Percentiles rank a stretch among this genome's conserved stretches.
These are phyloP conservation scores for Scaeva pyrastri DNA, from an alignment of 2,888 invertebrate species.

Conservation along the genomic window DNA sequence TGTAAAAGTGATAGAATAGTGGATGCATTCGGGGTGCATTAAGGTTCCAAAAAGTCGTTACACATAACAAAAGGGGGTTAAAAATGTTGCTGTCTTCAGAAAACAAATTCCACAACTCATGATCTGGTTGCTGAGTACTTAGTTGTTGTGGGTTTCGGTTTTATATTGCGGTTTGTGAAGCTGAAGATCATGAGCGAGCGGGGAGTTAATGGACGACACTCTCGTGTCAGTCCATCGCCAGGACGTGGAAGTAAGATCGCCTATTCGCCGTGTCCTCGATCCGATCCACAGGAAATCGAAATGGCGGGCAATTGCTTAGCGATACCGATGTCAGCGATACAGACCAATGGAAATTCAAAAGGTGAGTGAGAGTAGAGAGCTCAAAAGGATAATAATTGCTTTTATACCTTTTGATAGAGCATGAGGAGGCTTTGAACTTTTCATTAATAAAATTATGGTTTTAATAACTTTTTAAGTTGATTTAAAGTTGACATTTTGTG, in stretches of 20 bases:
- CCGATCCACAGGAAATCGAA: conserved; percentile 82
- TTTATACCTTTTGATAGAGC: conserved; percentile 9
- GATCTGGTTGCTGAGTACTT: conserved; percentile 27
- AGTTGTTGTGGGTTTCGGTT: neutral
- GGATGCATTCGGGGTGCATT: conserved; percentile 28
- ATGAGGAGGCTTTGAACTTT: conserved; percentile 34
- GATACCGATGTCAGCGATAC: conserved; percentile 83
- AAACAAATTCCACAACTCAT: conserved; percentile 11
- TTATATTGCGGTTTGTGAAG: neutral
- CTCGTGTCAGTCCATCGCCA: conserved; percentile 83
- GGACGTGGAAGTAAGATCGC: conserved; percentile 83
- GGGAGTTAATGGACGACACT: conserved; percentile 80
- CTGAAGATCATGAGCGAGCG: conserved; percentile 80
- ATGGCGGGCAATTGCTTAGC: conserved; percentile 82
- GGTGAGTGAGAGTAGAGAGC: no score
- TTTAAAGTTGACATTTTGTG: conserved; percentile 47
- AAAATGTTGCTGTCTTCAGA: conserved; percentile 32
- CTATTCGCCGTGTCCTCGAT: conserved; percentile 83
- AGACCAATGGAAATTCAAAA: conserved; percentile 81
- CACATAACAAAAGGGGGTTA: neutral
- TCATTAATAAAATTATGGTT: no score
- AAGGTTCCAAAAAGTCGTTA: conserved; percentile 11
- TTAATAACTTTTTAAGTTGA: no score
- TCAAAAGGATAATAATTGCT: conserved; percentile 8
- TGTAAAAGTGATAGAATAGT: neutral